These are phyloP conservation scores for Gavialis gangeticus DNA, from an alignment of 2,113 vertebrate genomes.

Conservation along the genomic window DNA sequence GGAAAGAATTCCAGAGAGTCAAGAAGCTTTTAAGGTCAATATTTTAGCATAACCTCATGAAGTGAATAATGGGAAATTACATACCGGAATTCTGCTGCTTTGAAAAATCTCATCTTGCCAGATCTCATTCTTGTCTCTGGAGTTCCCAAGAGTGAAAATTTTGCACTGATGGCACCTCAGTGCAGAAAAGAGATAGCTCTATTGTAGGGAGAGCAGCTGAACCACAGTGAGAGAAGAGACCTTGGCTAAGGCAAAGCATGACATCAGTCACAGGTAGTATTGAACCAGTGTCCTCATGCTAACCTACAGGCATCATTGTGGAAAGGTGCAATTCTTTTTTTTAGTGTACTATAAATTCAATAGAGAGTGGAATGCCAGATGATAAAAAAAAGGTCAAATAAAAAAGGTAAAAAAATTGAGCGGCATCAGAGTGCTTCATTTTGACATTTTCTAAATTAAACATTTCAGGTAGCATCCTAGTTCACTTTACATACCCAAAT, in stretches of 20 bases:
- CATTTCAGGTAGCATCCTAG: not conserved
- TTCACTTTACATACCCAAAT: not conserved
- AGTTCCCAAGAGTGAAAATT: not conserved
- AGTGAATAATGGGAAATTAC: not conserved
- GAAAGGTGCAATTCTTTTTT: too few relatives aligned
- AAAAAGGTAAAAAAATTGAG: not conserved
- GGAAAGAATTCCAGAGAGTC: not conserved
- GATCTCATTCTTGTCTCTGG: not conserved
- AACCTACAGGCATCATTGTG: constrained; percentile 12
- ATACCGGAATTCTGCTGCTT: not conserved
- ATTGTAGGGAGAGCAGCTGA: not conserved
- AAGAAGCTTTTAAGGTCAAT: not conserved
- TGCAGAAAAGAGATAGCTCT: not conserved
- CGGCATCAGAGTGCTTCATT: not conserved
- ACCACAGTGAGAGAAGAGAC: not conserved
- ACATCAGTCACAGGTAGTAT: constrained; percentile 11
- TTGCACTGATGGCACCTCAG: rapidly evolving
- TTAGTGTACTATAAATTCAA: too few relatives aligned
- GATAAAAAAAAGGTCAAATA: not conserved
- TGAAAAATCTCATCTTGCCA: not conserved
- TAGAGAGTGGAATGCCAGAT: not conserved
- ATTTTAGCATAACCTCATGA: not conserved
- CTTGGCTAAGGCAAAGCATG: constrained; percentile 54
- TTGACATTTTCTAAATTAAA: constrained; percentile 40
- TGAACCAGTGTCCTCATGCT: constrained; percentile 41